These are phyloP conservation scores for Polymixis flavicincta DNA, from an alignment of 2,888 invertebrate species.

Conservation along the genomic window DNA sequence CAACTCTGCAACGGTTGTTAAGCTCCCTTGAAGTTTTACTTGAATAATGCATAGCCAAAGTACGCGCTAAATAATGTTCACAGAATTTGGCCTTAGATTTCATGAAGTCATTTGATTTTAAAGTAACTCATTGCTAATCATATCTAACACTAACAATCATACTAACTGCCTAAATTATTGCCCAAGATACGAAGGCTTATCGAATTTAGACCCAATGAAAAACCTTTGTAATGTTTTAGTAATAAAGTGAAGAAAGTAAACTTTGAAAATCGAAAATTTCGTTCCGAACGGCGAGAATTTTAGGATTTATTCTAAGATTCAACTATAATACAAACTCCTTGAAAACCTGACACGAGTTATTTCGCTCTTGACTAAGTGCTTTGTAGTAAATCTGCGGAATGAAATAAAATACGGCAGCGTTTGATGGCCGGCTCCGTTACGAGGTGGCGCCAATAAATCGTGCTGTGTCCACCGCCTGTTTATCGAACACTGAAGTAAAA, in stretches of 20 bases:
- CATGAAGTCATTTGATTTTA: background rate
- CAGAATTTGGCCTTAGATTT: background rate
- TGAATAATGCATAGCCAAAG: background rate
- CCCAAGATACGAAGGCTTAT: no score
- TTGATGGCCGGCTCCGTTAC: constrained; percentile 22
- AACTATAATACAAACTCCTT: constrained; percentile 1
- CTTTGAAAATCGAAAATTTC: background rate
- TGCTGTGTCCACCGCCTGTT: constrained; percentile 48
- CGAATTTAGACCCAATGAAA: no score
- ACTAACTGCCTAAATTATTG: no score
- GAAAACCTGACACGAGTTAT: constrained; percentile 15
- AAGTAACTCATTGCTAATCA: background rate
- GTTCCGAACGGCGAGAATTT: background rate
- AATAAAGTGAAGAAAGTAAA: no score
- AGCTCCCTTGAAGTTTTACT: background rate
- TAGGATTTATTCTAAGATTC: background rate
- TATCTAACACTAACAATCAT: no score
- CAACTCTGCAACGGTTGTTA: background rate
- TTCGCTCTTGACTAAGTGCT: constrained; percentile 25
- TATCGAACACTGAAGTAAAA: constrained; percentile 53
- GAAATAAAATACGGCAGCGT: constrained; percentile 54
- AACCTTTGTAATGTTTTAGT: no score
- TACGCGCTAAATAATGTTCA: background rate
- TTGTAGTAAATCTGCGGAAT: constrained; percentile 43
- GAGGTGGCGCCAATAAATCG: constrained; percentile 60